Evolutionary conservation across 2,888 invertebrate genomes (phyloP).

Genomic region (Meliscaeva auricollis): DNA sequence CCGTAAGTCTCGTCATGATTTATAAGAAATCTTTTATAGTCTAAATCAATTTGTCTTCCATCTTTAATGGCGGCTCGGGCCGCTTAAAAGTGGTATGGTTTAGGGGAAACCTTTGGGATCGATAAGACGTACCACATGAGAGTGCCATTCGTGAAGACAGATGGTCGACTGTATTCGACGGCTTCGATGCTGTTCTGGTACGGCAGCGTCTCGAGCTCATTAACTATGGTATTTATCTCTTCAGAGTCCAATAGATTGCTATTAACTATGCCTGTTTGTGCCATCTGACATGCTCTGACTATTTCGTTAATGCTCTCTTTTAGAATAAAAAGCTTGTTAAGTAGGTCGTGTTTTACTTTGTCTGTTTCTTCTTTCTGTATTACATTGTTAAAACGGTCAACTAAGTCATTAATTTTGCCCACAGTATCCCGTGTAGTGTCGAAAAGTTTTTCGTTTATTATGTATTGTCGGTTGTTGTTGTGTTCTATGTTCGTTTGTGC

Average conservation of each 20-base stretch:
- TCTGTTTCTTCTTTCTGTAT: too few relatives aligned
- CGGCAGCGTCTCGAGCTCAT: neutral
- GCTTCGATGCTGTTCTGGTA: slow-evolving; percentile 16
- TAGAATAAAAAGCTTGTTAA: neutral
- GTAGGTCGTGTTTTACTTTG: neutral
- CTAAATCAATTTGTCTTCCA: too few relatives aligned
- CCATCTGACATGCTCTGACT: slow-evolving; percentile 19
- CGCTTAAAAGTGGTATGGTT: too few relatives aligned
- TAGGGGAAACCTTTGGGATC: too few relatives aligned
- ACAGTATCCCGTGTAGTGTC: neutral
- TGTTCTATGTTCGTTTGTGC: neutral
- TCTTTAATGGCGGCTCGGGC: too few relatives aligned
- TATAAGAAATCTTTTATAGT: too few relatives aligned
- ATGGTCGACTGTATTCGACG: slow-evolving; percentile 20
- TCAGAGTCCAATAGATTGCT: neutral
- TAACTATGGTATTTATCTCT: neutral
- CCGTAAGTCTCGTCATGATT: too few relatives aligned
- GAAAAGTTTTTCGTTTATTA: slow-evolving; percentile 4
- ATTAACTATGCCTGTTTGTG: slow-evolving; percentile 21
- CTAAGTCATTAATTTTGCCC: too few relatives aligned
- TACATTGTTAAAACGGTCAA: too few relatives aligned
- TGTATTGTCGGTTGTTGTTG: neutral
- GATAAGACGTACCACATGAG: neutral
- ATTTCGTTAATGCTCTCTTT: slow-evolving; percentile 6
- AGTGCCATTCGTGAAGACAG: slow-evolving; percentile 3